These are phyloP conservation scores for Eilema caniola DNA, from an alignment of 2,888 invertebrate genomes.

Conservation along the genomic window DNA sequence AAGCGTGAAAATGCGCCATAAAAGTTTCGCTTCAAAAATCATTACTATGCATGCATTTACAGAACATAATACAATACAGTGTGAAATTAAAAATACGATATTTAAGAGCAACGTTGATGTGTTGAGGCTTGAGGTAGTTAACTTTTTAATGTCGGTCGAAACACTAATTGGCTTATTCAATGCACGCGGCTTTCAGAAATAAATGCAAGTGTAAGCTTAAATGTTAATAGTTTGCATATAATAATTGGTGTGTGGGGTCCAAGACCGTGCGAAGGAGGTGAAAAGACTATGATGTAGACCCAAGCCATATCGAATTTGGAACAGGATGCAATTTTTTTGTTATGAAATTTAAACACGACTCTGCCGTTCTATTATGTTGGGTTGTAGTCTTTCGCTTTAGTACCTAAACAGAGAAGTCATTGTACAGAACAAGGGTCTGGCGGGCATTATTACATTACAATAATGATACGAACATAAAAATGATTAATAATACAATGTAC, in stretches of 20 bases:
- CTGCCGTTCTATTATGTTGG: too few relatives aligned
- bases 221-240: background rate
- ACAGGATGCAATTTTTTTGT: too few relatives aligned
- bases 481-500: too few relatives aligned
- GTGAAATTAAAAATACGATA: background rate
- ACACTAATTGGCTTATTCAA: constrained; percentile 1
- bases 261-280: too few relatives aligned
- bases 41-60: constrained; percentile 4
- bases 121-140: background rate
- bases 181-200: background rate
- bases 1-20: background rate
- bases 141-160: background rate
- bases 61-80: background rate
- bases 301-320: too few relatives aligned
- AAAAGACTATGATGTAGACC: too few relatives aligned
- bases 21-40: constrained; percentile 4
- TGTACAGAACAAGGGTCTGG: too few relatives aligned
- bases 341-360: too few relatives aligned
- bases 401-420: too few relatives aligned
- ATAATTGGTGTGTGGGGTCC: background rate
- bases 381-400: too few relatives aligned
- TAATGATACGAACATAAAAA: too few relatives aligned
- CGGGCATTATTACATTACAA: too few relatives aligned
- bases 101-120: background rate
- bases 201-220: background rate